Conservation (phyloP, 2,797 vertebrate genomes). For the Masticophis lateralis region DNA sequence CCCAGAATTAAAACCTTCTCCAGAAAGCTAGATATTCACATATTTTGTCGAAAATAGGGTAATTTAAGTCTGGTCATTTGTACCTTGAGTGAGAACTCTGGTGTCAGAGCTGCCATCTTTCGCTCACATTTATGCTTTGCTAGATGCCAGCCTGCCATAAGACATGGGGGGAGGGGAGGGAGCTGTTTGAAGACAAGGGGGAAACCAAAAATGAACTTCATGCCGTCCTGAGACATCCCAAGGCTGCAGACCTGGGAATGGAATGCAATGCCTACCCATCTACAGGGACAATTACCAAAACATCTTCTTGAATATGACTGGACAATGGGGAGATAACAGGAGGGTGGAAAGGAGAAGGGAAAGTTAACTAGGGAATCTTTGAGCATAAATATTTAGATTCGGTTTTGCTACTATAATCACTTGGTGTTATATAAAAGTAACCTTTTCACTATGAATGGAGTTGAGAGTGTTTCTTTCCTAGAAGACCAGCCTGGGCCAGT, state of each 20-base stretch:
- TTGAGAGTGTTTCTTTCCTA: background rate
- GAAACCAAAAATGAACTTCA: background rate
- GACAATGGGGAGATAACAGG: background rate
- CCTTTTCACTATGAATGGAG: background rate
- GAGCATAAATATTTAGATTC: background rate
- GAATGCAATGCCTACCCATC: background rate
- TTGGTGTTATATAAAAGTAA: background rate
- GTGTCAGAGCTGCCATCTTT: too few species aligned
- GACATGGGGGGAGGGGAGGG: accelerated
- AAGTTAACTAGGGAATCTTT: background rate
- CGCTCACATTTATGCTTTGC: too few species aligned
- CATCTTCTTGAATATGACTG: background rate
- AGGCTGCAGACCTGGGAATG: background rate
- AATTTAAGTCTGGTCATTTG: background rate
- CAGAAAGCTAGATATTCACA: background rate
- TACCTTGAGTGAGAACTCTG: background rate
- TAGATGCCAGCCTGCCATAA: too few species aligned
- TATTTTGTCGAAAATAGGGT: background rate
- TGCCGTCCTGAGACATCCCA: background rate
- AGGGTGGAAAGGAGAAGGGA: background rate
- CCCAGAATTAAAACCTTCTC: background rate
- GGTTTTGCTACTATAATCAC: background rate
- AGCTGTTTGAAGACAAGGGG: background rate
- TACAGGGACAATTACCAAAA: background rate
- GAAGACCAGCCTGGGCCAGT: background rate